Evolutionary conservation across 2,888 invertebrate genomes (phyloP), one percentile per base, ranked within the genome.

Genomic region (Carabus problematicus): DNA sequence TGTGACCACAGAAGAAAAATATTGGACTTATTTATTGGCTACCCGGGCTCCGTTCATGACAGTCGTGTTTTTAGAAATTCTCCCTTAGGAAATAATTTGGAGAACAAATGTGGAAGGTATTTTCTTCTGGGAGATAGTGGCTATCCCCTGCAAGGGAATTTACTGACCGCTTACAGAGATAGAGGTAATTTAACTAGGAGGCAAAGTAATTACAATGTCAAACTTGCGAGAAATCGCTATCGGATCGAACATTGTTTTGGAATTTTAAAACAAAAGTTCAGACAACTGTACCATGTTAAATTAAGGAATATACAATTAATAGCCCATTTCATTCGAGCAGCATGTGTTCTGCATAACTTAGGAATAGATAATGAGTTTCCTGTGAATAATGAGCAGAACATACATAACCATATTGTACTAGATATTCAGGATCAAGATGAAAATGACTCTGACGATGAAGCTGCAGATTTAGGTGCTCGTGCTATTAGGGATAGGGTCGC

Each of bases 11-110:
- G 47, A 11, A 55, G 71, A 29, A 71, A 59, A 11, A 73, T 75
- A 42, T 70, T 49, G 4, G 74, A 76, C 71, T 43, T 54, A 55
- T 76, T 75, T 71, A 68, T 70, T 60, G 74, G 76, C 11, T 76
- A 72, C 61, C 75, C 75, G 18, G 72, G 74, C 3, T 76, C 75
- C 8, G 74, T 75, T 0, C 71, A 71, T 62, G 74, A 76, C 70
- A 49, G 18, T 3, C 47, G 75, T 41, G 74, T 75, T 61, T 75
- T 76, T 41, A 69, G 71, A 49, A 76, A 75, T 67, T 75, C 75
- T 7, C 55, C 55, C 7, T 12, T 55, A 55, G 14, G 6, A 7
- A 16, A 16, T 8, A 8, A 8, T 7, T 19, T 55, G 11, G 55
- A 11, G 18, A 16, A 16, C 7, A 55, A 19, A 8, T 55, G 55